Conservation (phyloP, 2,888 invertebrate genomes). For the Lagria hirta region DNA sequence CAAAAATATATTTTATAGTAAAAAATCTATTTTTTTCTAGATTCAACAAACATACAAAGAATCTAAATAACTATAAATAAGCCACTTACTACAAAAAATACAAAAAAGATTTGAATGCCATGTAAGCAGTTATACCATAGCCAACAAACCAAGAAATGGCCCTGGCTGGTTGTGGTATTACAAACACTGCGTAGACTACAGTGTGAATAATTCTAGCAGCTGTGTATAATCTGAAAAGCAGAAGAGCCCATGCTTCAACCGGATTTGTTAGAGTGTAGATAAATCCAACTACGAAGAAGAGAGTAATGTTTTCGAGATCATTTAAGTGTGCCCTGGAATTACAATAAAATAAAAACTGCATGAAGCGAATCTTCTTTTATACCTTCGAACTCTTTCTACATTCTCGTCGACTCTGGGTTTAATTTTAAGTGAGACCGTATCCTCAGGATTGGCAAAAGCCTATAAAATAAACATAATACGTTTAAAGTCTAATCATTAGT, state of each 20-base stretch:
- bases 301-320: constrained; percentile 69
- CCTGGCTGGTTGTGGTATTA: constrained; percentile 45
- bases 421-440: constrained; percentile 43
- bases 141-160: constrained; percentile 38
- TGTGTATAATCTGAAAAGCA: constrained; percentile 34
- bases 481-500: too few species aligned
- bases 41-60: constrained; percentile 1
- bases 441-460: constrained; percentile 58
- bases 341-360: too few species aligned
- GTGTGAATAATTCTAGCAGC: constrained; percentile 40
- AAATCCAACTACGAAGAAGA: constrained; percentile 62
- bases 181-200: constrained; percentile 42
- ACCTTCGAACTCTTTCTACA: constrained; percentile 55
- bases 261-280: constrained; percentile 64
- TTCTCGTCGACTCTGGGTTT: constrained; percentile 49
- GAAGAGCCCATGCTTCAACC: constrained; percentile 52
- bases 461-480: too few species aligned
- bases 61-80: neutral
- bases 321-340: constrained; percentile 67
- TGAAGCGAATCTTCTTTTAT: too few species aligned
- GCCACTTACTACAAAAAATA: constrained; percentile 22
- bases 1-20: too few species aligned
- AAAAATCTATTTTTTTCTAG: neutral
- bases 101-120: constrained; percentile 37
- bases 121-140: constrained; percentile 41